Base-by-base conservation (phyloP, 2,888 invertebrate species). In the Monopis laevigella region DNA sequence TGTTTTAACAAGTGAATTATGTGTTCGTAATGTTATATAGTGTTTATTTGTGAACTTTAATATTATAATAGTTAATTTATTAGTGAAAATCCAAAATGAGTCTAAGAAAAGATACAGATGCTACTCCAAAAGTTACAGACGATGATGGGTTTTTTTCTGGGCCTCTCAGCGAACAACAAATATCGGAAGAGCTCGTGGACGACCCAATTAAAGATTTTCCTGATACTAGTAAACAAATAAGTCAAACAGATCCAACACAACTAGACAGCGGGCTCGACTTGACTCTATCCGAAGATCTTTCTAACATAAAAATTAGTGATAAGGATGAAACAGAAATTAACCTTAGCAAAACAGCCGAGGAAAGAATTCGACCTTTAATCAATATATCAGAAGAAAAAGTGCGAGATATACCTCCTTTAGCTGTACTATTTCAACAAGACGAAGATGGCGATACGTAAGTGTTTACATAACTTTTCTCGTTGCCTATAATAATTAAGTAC, bases 361-460 rank as follows among this genome's bases (percentile, higher is more conserved):
- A 27, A 14, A 14, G 40, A 42, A 45, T 43, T 21, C 58, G 69
- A 27, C 36, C 44, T 29, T 45, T 47, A 28, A 27, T 40, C 5
- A 40, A 40, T 28, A 40, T 40, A 28, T 29, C 47, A 46, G 24
- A 46, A 48, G 45, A 41, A 51, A 49, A 40, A 43, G 47, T 42
- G 29, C 44, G 45, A 35, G 54, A 59, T 28, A 52, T 68, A 49
- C 72, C 75, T 47, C 74, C 85, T 39, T 86, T 89, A 84, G 82
- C 86, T 54, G 68, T 86, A 51, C 87, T 88, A 51, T 92, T 88
- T 62, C 82, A 86, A 49, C 92, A 90, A 55, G 89, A 93, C 62
- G 87, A 89, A 48, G 92, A 92, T 53, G 94, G 93, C 51, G 93
- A 94, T 67, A 93, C 93, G 93, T 93, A 84, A 90, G 93, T 77